Conservation (phyloP, 1,140 invertebrate species). For the Brachionus plicatilis region DNA sequence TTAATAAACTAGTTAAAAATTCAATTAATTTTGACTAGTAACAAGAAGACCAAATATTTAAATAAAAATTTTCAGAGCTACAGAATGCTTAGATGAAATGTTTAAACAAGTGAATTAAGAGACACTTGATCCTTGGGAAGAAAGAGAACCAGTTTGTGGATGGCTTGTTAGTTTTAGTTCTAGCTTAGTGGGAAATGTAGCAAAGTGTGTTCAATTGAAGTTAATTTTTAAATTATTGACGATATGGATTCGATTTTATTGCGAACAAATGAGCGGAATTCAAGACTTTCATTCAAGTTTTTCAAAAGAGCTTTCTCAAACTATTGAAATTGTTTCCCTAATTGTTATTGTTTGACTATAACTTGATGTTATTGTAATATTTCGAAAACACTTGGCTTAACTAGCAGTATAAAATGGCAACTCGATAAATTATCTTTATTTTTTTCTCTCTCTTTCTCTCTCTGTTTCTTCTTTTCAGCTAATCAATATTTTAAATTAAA, state of each 20-base stretch:
- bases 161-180: not conserved
- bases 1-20: conserved; percentile 18
- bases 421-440: not conserved
- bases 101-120: not conserved
- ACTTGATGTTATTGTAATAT: conserved; percentile 10
- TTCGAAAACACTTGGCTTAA: conserved; percentile 11
- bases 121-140: conserved; percentile 9
- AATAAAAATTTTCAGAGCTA: not conserved
- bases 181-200: not conserved
- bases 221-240: not conserved
- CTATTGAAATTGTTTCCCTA: not conserved
- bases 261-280: conserved; percentile 29
- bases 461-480: not conserved
- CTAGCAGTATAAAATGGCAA: not conserved
- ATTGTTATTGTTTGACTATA: not conserved
- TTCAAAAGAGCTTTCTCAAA: not conserved
- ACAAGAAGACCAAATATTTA: conserved; percentile 6
- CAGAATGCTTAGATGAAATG: not conserved
- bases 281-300: conserved; percentile 8
- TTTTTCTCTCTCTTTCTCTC: not conserved
- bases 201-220: conserved; percentile 6
- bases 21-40: conserved; percentile 2
- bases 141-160: not conserved
- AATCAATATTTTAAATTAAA: conserved; percentile 21
- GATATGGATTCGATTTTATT: conserved; percentile 1